phyloP scores from a whole-genome alignment of 2,113 vertebrate genomes.

The Carassius gibelio region DNA sequence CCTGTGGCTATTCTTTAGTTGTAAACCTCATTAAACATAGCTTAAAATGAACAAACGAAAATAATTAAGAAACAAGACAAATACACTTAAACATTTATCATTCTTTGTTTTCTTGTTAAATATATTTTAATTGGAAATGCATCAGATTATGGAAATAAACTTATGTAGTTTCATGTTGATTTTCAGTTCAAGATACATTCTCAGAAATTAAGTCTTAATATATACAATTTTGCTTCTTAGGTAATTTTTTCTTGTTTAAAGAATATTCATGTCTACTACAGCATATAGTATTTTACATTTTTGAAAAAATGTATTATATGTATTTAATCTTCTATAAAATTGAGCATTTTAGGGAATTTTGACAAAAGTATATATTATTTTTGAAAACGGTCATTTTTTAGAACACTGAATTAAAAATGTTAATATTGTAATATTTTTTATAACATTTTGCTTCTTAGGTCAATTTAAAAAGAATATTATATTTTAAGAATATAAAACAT shows the following conservation, averaged over 20 bases:
- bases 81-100: conserved; percentile 2
- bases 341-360: not conserved
- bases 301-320: not conserved
- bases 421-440: too few species aligned
- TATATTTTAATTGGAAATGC: not conserved
- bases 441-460: not conserved
- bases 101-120: not conserved
- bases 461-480: not conserved
- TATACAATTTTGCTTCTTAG: not conserved
- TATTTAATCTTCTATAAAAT: not conserved
- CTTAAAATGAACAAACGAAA: not conserved
- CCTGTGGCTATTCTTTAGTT: not conserved
- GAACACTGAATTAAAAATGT: too few species aligned
- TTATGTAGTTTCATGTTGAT: not conserved
- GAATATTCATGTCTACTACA: too few species aligned
- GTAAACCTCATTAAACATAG: not conserved
- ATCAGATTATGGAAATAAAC: not conserved
- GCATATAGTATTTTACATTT: not conserved
- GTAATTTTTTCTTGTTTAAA: not conserved
- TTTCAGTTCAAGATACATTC: not conserved
- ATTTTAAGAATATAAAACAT: not conserved
- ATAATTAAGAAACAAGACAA: not conserved
- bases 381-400: too few species aligned
- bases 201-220: not conserved
- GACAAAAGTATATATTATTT: too few species aligned